Base-by-base conservation (phyloP, 2,797 vertebrate species). In the Sternotherus odoratus region DNA sequence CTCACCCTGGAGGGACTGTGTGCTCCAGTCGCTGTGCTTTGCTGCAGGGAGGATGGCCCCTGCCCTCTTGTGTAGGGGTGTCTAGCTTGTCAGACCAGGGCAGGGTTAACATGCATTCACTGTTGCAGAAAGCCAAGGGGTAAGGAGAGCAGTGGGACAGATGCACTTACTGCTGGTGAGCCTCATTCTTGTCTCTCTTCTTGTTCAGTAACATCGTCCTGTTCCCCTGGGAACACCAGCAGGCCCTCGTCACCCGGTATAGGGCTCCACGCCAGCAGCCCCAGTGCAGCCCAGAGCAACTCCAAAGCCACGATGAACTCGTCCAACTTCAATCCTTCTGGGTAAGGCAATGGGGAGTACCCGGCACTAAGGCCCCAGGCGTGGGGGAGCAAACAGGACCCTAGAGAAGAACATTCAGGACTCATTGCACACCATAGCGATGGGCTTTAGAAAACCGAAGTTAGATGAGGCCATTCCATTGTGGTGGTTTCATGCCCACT, bases 161-260 rank as follows among this genome's bases (percentile, higher is more conserved):
- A 5, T n/a, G 23, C 33, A 49, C 51, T 33, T 8, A 10, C 57
- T 74, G 75, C 50, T 39, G n/a, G 69, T 89, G 63, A 23, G 81
- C 10, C 91, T 96, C 88, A 94, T 83, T 79, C 84, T 88, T 92
- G 92, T 94, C 80, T 97, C 90, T 97, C 90, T 56, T 97, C 48
- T 46, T 80, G 78, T 66, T 1, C 97, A 99, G 99, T 99, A 94
- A 99, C 99, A 77, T 99, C 99, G 69, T 99, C 98, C 87, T 99
- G 99, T 87, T 99, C 99, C 91, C 99, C 99, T 9, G 99, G 98
- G 96, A 99, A 98, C 86, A 97, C 97, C 82, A 99, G 99, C 96
- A 98, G 99, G 56, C 99, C 99, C 91, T 98, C 98, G 0, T 99
- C 99, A 66, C 99, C 99, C n/a, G 98, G 98, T 95, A 90, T 98